phyloP scores from a whole-genome alignment of 2,888 invertebrate genomes.

The Noctua comes region DNA sequence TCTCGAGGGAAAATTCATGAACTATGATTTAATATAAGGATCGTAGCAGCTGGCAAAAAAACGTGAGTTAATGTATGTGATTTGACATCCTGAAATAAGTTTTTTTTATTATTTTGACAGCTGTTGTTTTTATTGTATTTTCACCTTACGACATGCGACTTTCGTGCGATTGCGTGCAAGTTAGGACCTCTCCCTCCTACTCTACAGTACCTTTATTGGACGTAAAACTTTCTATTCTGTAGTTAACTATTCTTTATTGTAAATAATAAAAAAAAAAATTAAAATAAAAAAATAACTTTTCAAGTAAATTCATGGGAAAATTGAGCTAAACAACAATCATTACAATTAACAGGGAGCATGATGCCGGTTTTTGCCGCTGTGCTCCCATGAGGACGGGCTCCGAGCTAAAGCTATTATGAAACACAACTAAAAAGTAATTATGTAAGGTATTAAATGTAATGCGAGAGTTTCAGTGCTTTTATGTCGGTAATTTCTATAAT shows the following conservation, averaged over 20 bases:
- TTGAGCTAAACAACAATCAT: slow-evolving; percentile 33
- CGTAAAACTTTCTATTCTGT: neutral
- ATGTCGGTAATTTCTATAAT: slow-evolving; percentile 46
- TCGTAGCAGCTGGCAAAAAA: neutral
- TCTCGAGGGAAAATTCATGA: neutral
- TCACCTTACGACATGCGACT: neutral
- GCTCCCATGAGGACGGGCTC: slow-evolving; percentile 34
- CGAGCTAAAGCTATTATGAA: slow-evolving; percentile 61
- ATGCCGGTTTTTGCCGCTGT: slow-evolving; percentile 24
- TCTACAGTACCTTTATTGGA: neutral
- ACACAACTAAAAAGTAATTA: slow-evolving; percentile 61
- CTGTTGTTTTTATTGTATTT: neutral
- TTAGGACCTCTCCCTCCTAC: neutral
- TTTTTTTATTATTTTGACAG: neutral
- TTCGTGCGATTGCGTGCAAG: neutral
- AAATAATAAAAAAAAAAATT: neutral
- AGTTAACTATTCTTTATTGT: neutral
- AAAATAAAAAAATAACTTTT: neutral
- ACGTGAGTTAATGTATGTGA: neutral
- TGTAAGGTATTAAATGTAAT: slow-evolving; percentile 63
- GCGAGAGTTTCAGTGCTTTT: slow-evolving; percentile 50
- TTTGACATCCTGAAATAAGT: neutral
- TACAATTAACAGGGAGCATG: slow-evolving; percentile 32
- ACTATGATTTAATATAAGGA: neutral
- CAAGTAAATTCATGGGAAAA: slow-evolving; percentile 21